These are phyloP conservation scores for Aradophagus sp. DNA, from an alignment of 1,140 invertebrate genomes.

Conservation along the genomic window DNA sequence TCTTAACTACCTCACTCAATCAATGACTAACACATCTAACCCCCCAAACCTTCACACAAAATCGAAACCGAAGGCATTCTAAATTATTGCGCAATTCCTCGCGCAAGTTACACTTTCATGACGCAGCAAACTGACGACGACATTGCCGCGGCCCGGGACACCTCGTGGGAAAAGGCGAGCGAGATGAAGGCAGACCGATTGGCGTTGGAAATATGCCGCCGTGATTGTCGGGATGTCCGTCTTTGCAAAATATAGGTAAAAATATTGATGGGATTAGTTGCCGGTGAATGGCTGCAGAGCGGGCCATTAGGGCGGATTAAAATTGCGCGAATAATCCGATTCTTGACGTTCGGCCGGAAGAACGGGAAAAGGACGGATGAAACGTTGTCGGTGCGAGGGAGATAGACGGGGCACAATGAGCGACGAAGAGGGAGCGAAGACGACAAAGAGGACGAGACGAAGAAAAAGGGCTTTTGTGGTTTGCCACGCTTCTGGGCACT, in stretches of 20 bases:
- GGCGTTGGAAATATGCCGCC: conserved; percentile 36
- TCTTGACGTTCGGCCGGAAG: conserved; percentile 51
- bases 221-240: conserved; percentile 54
- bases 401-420: too few species aligned
- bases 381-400: not conserved
- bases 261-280: conserved; percentile 73
- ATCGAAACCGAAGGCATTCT: too few species aligned
- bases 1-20: too few species aligned
- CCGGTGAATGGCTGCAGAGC: conserved; percentile 13
- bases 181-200: conserved; percentile 38
- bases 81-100: conserved; percentile 34
- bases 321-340: conserved; percentile 61
- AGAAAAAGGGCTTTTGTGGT: conserved; percentile 34
- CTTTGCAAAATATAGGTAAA: conserved; percentile 70
- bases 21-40: too few species aligned
- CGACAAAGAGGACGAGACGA: not conserved
- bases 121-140: conserved; percentile 35
- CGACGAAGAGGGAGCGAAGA: not conserved
- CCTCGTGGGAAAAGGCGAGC: conserved; percentile 24
- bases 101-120: conserved; percentile 26
- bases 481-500: conserved; percentile 47
- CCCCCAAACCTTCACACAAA: too few species aligned
- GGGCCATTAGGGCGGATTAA: conserved; percentile 69
- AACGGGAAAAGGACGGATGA: conserved; percentile 10
- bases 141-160: conserved; percentile 10